Evolutionary conservation across 1,140 invertebrate genomes (phyloP).

Genomic region (Lethocerus indicus): DNA sequence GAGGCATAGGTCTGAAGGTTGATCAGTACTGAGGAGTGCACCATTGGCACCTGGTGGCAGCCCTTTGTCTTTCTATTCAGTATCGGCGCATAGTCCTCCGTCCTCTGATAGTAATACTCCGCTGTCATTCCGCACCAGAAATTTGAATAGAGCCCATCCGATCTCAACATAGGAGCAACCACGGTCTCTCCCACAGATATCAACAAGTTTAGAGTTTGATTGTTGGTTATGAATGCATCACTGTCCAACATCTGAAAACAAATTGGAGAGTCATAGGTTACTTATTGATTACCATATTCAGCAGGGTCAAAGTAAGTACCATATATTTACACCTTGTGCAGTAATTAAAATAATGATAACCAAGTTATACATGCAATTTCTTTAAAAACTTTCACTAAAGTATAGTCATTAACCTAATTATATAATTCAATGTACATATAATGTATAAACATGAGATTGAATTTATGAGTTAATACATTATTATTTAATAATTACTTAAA

Average conservation of each 20-base stretch:
- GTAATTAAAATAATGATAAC: too few species aligned
- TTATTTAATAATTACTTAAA: too few species aligned
- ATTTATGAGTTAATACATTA: too few species aligned
- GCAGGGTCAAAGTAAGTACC: too few species aligned
- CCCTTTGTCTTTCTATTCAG: slow-evolving; percentile 52
- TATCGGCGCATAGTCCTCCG: slow-evolving; percentile 72
- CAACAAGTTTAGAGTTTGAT: slow-evolving; percentile 45
- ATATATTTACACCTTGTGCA: too few species aligned
- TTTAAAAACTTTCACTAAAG: too few species aligned
- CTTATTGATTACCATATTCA: too few species aligned
- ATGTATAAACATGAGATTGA: too few species aligned
- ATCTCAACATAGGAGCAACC: slow-evolving; percentile 69
- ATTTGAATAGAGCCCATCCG: slow-evolving; percentile 81
- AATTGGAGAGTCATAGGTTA: too few species aligned
- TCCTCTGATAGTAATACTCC: slow-evolving; percentile 76
- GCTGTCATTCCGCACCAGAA: slow-evolving; percentile 89
- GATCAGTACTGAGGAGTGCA: slow-evolving; percentile 77
- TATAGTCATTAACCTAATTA: too few species aligned
- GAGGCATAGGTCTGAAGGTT: slow-evolving; percentile 44
- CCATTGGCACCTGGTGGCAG: slow-evolving; percentile 76
- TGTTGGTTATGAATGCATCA: slow-evolving; percentile 70
- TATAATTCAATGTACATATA: too few species aligned
- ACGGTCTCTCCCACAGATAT: slow-evolving; percentile 44
- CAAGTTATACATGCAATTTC: too few species aligned
- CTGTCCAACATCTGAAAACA: slow-evolving; percentile 67